Percentiles rank a stretch among this genome's conserved stretches.
Conservation (phyloP, 2,797 vertebrate species). For the Acrossocheilus wenchowensis region DNA sequence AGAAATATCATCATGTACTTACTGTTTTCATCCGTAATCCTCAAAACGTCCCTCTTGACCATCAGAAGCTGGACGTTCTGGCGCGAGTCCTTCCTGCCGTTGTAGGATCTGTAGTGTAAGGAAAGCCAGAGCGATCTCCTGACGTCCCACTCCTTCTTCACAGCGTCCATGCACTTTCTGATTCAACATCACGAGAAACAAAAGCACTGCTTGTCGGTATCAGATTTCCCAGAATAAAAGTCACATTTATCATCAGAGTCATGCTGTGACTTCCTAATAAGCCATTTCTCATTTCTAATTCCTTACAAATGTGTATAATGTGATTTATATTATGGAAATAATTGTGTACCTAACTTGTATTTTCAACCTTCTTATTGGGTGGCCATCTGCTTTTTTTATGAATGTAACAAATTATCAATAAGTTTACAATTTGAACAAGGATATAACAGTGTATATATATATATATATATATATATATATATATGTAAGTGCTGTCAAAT, state of each 20-base stretch:
- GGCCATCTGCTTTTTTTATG: not conserved
- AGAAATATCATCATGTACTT: constrained; percentile 20
- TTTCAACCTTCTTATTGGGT: not conserved
- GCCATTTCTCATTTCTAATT: no score
- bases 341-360: not conserved
- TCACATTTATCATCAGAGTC: no score
- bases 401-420: not conserved
- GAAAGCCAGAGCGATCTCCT: constrained; percentile 88
- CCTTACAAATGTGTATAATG: no score
- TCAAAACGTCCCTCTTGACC: constrained; percentile 79
- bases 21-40: constrained; percentile 80
- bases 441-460: no score
- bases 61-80: constrained; percentile 71
- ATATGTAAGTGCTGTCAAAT: no score
- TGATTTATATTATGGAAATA: not conserved
- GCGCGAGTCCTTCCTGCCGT: constrained; percentile 77
- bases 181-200: not conserved
- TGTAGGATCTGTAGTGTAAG: constrained; percentile 86
- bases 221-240: no score
- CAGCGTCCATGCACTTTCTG: not conserved
- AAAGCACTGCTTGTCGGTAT: no score
- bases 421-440: no score
- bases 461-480: no score
- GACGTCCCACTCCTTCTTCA: constrained; percentile 76
- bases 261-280: not conserved